Evolutionary conservation across 2,888 invertebrate genomes (phyloP).

Genomic region (Nymphalis urticae): DNA sequence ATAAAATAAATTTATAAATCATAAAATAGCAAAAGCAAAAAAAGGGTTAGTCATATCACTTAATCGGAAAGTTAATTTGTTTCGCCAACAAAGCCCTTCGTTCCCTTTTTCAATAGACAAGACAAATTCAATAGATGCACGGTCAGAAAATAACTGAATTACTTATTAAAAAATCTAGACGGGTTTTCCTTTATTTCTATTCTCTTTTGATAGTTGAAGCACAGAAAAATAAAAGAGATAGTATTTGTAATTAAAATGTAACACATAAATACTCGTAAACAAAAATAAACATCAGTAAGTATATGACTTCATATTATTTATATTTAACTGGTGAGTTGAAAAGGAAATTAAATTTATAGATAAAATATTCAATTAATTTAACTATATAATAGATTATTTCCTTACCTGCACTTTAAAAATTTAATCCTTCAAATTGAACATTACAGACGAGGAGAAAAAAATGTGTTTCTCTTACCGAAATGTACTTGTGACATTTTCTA

Average conservation of each 20-base stretch:
- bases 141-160: constrained; percentile 12
- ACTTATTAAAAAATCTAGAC: neutral
- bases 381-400: too few relatives aligned
- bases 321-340: too few relatives aligned
- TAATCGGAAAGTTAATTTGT: constrained; percentile 21
- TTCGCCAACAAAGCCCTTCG: constrained; percentile 23
- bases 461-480: neutral
- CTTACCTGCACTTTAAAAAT: too few relatives aligned
- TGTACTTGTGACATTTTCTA: neutral
- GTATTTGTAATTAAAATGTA: too few relatives aligned
- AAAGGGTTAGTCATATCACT: constrained; percentile 18
- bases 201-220: too few relatives aligned
- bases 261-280: too few relatives aligned
- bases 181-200: neutral
- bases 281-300: too few relatives aligned
- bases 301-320: too few relatives aligned
- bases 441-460: neutral
- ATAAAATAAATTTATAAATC: neutral
- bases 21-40: constrained; percentile 1
- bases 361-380: too few relatives aligned
- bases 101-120: constrained; percentile 5
- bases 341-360: too few relatives aligned
- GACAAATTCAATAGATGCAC: constrained; percentile 22
- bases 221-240: too few relatives aligned
- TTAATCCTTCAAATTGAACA: too few relatives aligned